phyloP scores from a whole-genome alignment of 1,140 invertebrate genomes.

The Musca vetustissima region DNA sequence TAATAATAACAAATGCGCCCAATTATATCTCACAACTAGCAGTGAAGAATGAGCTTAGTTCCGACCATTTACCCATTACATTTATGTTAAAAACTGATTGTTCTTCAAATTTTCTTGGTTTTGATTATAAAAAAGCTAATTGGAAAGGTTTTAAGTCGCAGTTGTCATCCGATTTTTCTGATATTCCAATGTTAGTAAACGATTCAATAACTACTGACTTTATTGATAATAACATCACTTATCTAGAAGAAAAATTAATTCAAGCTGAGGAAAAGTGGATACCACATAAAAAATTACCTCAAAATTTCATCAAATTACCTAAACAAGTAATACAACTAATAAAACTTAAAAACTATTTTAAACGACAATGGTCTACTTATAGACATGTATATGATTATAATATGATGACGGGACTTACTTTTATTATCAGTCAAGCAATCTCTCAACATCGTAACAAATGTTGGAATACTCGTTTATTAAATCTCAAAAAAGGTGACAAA shows the following conservation, averaged over 20 bases:
- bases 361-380: neutral
- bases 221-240: neutral
- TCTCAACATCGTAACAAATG: neutral
- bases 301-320: neutral
- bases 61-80: neutral
- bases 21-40: too few species aligned
- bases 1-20: too few species aligned
- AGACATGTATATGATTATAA: neutral
- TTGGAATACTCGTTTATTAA: neutral
- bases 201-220: neutral
- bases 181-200: neutral
- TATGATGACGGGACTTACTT: neutral
- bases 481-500: constrained; percentile 2
- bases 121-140: neutral
- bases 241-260: too few species aligned
- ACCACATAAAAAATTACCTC: neutral
- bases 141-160: neutral
- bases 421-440: neutral
- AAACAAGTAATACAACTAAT: neutral
- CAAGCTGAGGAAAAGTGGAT: neutral
- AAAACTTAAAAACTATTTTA: constrained; percentile 6
- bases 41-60: too few species aligned
- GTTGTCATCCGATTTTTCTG: too few species aligned
- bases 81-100: neutral
- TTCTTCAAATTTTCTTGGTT: neutral